A percentile compares a stretch with the other conserved stretches of the same genome.
These are phyloP conservation scores for Drosophila sp. DNA, from an alignment of 1,140 invertebrate species.

Conservation along the genomic window DNA sequence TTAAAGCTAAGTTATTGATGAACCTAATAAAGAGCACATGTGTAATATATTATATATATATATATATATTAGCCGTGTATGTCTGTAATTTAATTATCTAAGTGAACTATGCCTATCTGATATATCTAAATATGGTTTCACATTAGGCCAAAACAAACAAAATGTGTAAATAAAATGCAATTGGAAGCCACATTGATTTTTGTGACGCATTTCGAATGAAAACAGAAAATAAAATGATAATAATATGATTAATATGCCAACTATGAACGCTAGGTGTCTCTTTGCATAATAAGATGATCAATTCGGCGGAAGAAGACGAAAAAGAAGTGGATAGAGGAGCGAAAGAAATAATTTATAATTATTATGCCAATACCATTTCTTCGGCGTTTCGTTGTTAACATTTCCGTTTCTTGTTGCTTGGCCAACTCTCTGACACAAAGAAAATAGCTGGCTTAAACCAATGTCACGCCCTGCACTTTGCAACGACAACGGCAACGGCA, in stretches of 20 bases:
- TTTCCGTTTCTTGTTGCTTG: conserved; percentile 44
- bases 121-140: conserved; percentile 4
- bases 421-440: no score
- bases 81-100: conserved; percentile 2
- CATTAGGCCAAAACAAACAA: conserved; percentile 13
- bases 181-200: conserved; percentile 1
- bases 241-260: conserved; percentile 39
- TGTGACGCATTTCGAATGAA: neutral
- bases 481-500: conserved; percentile 13
- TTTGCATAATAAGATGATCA: conserved; percentile 32
- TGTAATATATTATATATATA: no score
- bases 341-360: conserved; percentile 27
- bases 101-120: neutral
- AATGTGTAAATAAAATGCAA: conserved; percentile 12
- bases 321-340: neutral
- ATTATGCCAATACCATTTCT: conserved; percentile 21
- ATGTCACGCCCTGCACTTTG: conserved; percentile 35
- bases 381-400: conserved; percentile 16
- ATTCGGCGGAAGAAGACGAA: neutral
- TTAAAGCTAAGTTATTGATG: neutral
- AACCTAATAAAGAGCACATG: conserved; percentile 4
- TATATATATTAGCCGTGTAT: no score
- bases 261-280: conserved; percentile 25
- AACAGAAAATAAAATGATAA: conserved; percentile 1
- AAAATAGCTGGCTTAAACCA: conserved; percentile 29